Conservation (phyloP, 2,113 vertebrate species). For the Sporophila hypoxantha region DNA sequence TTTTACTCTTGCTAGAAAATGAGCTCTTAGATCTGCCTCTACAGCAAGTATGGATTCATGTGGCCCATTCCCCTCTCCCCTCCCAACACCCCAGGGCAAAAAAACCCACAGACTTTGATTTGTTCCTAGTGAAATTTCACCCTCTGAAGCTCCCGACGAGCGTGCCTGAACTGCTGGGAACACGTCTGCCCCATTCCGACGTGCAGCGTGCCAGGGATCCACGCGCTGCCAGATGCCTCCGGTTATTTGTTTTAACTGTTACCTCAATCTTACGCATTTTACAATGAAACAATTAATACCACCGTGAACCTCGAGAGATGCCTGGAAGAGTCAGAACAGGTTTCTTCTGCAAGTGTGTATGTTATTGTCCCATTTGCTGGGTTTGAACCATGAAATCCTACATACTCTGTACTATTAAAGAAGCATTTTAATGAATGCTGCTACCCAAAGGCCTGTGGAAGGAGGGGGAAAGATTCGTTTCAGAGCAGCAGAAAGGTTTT, state of each 20-base stretch:
- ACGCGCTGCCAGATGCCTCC: conserved; percentile 9
- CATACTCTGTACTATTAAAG: not conserved
- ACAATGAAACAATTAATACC: conserved; percentile 33
- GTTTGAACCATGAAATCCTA: not conserved
- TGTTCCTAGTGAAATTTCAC: conserved; percentile 2
- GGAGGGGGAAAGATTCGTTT: conserved; percentile 10
- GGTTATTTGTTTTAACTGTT: conserved; percentile 58
- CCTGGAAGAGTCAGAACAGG: conserved; percentile 3
- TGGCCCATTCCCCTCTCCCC: not conserved
- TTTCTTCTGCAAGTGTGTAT: not conserved
- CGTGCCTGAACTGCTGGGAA: conserved; percentile 38
- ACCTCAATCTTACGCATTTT: conserved; percentile 25
- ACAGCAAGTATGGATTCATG: not conserved
- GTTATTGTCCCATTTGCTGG: not conserved
- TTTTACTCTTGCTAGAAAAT: not conserved
- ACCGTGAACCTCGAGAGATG: not conserved
- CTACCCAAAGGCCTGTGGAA: not conserved
- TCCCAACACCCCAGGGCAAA: conserved; percentile 2
- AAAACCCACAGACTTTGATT: conserved; percentile 19
- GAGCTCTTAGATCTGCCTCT: not conserved
- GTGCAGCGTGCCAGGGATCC: not conserved
- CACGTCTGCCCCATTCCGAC: not conserved
- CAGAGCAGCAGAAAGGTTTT: conserved; percentile 3
- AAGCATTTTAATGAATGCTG: conserved; percentile 12
- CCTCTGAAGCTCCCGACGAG: conserved; percentile 2